Evolutionary conservation across 2,113 vertebrate genomes (phyloP), one percentile per base, ranked within the genome.

Genomic region (Erinaceus europaeus): DNA sequence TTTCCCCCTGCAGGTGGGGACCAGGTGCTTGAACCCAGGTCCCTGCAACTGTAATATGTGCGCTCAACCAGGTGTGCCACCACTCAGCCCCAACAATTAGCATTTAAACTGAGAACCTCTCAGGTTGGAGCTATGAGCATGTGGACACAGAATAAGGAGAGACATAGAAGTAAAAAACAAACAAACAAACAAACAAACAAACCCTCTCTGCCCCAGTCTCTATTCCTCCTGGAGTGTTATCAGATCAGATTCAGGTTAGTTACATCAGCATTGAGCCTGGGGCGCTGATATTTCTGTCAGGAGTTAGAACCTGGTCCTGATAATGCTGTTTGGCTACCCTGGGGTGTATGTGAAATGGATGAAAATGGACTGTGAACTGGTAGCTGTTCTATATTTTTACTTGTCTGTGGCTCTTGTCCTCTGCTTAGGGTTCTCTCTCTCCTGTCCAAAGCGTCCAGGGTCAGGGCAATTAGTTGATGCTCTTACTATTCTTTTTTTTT

Each of bases 81-180:
- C n/a, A n/a, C n/a, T n/a, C n/a, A n/a, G n/a, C n/a, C n/a, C n/a
- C n/a, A n/a, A 29, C 20, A 57, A 57, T 29, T 57, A 57, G 27
- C 55, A 55, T 5, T 55, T 57, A 57, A 57, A 57, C 29, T 20
- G 29, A 29, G 12, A 5, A 27, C 12, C 55, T 55, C 0, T 23
- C 53, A 67, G 21, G 91, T 86, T 91, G 12, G 15, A 79, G 32
- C 46, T 88, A 18, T 80, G 44, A 48, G 2, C 55, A 1, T 83
- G 73, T 5, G 61, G 74, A 92, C 85, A 53, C 67, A 94, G 86
- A 79, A 87, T 94, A 93, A 68, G 55, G 44, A 1, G n/a, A 14
- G 69, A 21, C 46, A 57, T 3, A 44, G 73, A 61, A 62, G 69
- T 64, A 1, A 4, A 64, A 73, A 91, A 87, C n/a, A n/a, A n/a